A percentile compares a stretch with the other conserved stretches of the same genome.
Evolutionary conservation across 2,113 vertebrate genomes (phyloP).

Genomic region (Protobothrops mucrosquamatus): DNA sequence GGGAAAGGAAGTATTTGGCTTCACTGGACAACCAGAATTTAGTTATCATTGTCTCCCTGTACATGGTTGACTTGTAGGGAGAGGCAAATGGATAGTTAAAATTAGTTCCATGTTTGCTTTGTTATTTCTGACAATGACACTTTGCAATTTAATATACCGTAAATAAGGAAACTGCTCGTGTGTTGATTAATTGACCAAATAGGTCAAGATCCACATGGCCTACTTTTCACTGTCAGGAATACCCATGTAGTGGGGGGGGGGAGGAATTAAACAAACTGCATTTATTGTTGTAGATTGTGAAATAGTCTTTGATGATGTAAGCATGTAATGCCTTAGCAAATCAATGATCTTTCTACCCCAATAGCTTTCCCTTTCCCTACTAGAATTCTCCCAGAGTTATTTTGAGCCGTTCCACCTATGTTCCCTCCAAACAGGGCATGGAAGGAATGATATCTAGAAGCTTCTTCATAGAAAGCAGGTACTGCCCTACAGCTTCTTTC

Average conservation of each 20-base stretch:
- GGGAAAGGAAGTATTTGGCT: not conserved
- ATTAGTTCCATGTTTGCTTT: not conserved
- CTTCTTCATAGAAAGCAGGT: not conserved
- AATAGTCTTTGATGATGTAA: not conserved
- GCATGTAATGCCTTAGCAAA: not conserved
- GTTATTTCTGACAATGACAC: slow-evolving; percentile 1
- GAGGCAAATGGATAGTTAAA: not conserved
- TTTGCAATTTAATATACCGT: not conserved
- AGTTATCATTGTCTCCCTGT: not conserved
- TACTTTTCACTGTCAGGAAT: not conserved
- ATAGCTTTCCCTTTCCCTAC: not conserved
- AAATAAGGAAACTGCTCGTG: not conserved
- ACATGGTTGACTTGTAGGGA: not conserved
- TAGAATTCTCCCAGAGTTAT: not conserved
- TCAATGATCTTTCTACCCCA: not conserved
- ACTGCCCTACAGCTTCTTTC: not conserved
- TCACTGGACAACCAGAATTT: not conserved
- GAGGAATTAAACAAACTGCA: not conserved
- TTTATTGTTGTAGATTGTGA: not conserved
- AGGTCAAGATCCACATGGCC: not conserved
- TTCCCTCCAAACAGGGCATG: not conserved
- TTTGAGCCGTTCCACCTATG: not conserved
- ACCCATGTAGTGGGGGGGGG: not conserved
- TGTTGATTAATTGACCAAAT: not conserved
- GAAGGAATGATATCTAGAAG: not conserved